Evolutionary conservation across 1,140 invertebrate species (phyloP).

Genomic region (Hylyphantes graminicola): DNA sequence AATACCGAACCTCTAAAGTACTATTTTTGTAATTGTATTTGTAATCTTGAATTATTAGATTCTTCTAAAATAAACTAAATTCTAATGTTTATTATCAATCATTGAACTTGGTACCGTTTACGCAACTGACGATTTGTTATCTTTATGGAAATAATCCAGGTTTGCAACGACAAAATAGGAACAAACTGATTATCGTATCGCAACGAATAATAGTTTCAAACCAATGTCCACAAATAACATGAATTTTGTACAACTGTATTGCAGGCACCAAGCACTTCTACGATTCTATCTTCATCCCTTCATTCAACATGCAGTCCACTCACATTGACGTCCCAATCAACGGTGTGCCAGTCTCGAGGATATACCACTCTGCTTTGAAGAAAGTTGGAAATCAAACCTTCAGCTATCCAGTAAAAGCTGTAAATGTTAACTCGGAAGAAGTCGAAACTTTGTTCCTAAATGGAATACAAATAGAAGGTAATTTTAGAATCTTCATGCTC

Average conservation of each 20-base stretch:
- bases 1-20: no score
- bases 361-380: conserved; percentile 3
- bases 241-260: neutral
- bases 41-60: no score
- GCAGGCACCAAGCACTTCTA: conserved; percentile 20
- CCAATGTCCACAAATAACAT: no score
- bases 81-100: no score
- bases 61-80: no score
- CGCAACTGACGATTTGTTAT: no score
- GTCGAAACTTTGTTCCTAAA: neutral
- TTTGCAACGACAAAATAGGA: no score
- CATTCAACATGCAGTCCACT: conserved; percentile 12
- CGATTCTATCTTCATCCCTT: neutral
- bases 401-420: neutral
- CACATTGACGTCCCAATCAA: conserved; percentile 17
- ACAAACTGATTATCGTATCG: no score
- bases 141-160: no score
- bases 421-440: neutral
- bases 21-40: no score
- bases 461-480: conserved; percentile 19
- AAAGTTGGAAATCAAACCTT: conserved; percentile 17
- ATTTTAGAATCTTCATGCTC: neutral
- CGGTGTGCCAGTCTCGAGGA: conserved; percentile 1
- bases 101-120: no score
- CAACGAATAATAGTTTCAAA: no score